Evolutionary conservation across 1,140 invertebrate species (phyloP).

Genomic region (Cylas formicarius): DNA sequence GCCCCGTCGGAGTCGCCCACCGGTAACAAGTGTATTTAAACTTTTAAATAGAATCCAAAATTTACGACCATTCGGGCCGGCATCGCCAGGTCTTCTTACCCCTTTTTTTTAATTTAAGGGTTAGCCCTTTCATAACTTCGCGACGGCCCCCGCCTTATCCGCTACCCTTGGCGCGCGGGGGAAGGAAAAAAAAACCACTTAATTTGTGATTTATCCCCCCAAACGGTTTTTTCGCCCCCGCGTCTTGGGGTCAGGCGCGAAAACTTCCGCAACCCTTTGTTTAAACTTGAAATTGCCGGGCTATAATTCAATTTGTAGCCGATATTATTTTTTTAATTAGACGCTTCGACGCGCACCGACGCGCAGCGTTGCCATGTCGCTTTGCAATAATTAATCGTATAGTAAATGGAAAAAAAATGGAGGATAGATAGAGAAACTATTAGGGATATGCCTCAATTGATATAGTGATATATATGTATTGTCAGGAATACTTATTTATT

Average conservation of each 20-base stretch:
- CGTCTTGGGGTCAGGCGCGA: constrained; percentile 8
- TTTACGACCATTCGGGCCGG: constrained; percentile 24
- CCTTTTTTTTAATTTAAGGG: constrained; percentile 26
- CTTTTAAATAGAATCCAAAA: constrained; percentile 31
- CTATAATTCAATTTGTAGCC: constrained; percentile 31
- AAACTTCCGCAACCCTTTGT: constrained; percentile 25
- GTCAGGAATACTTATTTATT: no score
- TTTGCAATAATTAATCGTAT: no score
- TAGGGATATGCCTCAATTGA: no score
- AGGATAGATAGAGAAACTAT: no score
- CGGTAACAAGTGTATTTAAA: constrained; percentile 31
- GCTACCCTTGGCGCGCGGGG: constrained; percentile 2
- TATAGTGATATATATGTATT: no score
- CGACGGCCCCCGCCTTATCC: not conserved
- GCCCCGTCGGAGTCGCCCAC: constrained; percentile 13
- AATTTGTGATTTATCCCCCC: constrained; percentile 30
- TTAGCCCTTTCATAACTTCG: constrained; percentile 17
- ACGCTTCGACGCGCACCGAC: constrained; percentile 21
- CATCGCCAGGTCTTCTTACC: constrained; percentile 13
- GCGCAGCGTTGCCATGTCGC: constrained; percentile 11
- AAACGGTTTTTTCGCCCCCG: constrained; percentile 23
- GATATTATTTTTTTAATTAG: constrained; percentile 32
- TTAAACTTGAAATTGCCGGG: constrained; percentile 28
- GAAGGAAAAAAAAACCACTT: constrained; percentile 27
- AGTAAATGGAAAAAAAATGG: no score